Percentiles rank a stretch among this genome's conserved stretches.
These are phyloP conservation scores for Diadumene lineata DNA, from an alignment of 92 coral and sea anemone genomes.

Conservation along the genomic window DNA sequence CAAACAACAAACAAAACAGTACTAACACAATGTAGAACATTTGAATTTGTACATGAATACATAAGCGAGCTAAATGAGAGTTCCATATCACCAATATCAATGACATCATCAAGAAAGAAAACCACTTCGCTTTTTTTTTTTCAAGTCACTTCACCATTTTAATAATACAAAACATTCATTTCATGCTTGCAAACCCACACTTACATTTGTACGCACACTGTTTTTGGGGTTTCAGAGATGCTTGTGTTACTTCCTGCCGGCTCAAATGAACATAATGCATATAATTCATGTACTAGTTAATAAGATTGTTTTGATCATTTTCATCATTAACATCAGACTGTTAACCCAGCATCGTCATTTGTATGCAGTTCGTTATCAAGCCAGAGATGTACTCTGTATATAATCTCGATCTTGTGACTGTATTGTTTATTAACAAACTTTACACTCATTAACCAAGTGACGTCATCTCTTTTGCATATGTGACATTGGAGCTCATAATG, in stretches of 20 bases:
- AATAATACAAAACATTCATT: too few relatives aligned
- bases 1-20: not conserved
- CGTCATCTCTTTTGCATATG: too few relatives aligned
- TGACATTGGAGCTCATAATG: too few relatives aligned
- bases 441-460: too few relatives aligned
- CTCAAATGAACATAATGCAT: conserved; percentile 20
- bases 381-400: too few relatives aligned
- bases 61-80: too few relatives aligned
- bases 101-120: conserved; percentile 2
- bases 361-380: not conserved
- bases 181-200: too few relatives aligned
- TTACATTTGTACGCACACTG: not conserved
- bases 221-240: conserved; percentile 47
- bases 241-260: conserved; percentile 49
- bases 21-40: not conserved
- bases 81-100: not conserved
- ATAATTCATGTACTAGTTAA: conserved; percentile 9
- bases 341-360: conserved; percentile 7
- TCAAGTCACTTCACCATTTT: too few relatives aligned
- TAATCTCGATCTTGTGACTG: too few relatives aligned
- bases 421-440: too few relatives aligned
- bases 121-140: too few relatives aligned
- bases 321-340: not conserved
- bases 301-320: conserved; percentile 4
- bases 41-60: not conserved